Conservation (phyloP, 37 sponge, comb jelly and placozoan genomes). For the Theonella swinhoei region DNA sequence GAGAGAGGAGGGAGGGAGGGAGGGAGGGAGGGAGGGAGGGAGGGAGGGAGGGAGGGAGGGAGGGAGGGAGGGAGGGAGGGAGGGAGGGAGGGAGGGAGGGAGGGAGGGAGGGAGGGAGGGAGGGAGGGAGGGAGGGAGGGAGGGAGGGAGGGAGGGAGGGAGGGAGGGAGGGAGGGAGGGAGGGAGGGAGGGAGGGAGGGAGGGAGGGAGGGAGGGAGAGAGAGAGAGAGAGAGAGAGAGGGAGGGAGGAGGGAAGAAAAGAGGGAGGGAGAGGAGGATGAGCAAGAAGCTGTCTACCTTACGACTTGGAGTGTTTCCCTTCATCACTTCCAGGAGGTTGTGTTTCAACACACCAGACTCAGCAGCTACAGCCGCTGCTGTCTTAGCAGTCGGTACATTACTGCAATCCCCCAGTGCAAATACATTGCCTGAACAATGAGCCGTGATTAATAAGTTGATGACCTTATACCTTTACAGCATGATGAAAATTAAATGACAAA, state of each 20-base stretch:
- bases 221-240: background rate
- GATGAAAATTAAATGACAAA: too few species aligned
- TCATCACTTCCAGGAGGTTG: slow-evolving; percentile 66
- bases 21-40: background rate
- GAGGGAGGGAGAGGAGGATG: too few species aligned
- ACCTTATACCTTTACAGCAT: too few species aligned
- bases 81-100: background rate
- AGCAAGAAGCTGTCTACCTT: too few species aligned
- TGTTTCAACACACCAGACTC: slow-evolving; percentile 73
- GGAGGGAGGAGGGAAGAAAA: too few species aligned
- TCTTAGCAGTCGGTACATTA: slow-evolving; percentile 85
- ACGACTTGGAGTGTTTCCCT: slow-evolving; percentile 44
- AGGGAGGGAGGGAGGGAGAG: background rate
- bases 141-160: background rate
- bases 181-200: background rate
- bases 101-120: background rate
- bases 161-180: background rate
- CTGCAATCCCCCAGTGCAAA: slow-evolving; percentile 94
- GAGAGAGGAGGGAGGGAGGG: background rate
- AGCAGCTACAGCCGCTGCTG: slow-evolving; percentile 91
- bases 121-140: background rate
- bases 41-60: background rate
- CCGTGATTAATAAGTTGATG: too few species aligned
- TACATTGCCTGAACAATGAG: slow-evolving; percentile 57
- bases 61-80: background rate